Conservation (phyloP, 2,797 vertebrate genomes). For the Triplophysa yarkandensis region DNA sequence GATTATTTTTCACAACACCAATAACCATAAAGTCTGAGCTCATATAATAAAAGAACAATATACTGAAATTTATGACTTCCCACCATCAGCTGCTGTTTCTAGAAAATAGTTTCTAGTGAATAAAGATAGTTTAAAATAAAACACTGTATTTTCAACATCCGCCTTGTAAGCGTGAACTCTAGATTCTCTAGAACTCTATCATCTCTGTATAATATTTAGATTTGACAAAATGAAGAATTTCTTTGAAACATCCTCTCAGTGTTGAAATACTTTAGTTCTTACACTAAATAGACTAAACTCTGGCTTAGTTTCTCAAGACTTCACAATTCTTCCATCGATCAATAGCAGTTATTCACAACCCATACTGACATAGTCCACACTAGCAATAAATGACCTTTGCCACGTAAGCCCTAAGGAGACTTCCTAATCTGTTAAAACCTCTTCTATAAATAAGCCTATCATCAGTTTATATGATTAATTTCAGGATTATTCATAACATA, state of each 20-base stretch:
- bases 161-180: not conserved
- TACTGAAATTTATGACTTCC: not conserved
- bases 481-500: not conserved
- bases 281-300: not conserved
- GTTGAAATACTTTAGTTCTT: not conserved
- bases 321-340: not conserved
- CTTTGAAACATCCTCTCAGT: not conserved
- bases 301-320: not conserved
- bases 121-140: not conserved
- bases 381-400: not conserved
- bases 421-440: not conserved
- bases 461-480: not conserved
- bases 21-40: not conserved
- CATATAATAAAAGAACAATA: slow-evolving; percentile 7
- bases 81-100: not conserved
- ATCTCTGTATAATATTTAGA: no score
- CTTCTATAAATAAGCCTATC: not conserved
- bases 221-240: not conserved
- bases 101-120: not conserved
- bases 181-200: no score
- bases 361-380: not conserved
- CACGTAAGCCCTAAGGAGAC: not conserved
- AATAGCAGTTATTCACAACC: slow-evolving; percentile 1
- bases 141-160: not conserved
- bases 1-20: not conserved